Evolutionary conservation across 2,113 vertebrate genomes (phyloP), one percentile per base, ranked within the genome.

Genomic region (Pachyramphus minor): DNA sequence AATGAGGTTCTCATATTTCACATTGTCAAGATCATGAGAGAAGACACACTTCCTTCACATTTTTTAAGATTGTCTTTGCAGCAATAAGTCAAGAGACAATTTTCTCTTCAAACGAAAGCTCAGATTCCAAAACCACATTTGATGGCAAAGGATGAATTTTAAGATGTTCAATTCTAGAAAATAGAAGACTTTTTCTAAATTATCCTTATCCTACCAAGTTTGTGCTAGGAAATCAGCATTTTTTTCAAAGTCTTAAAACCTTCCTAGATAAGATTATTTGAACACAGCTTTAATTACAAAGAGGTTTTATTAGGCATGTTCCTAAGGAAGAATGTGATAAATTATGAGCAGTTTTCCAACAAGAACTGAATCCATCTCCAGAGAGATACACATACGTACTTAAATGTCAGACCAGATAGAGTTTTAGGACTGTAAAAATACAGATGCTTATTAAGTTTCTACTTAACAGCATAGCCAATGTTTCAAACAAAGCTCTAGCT

Each of bases 371-470:
- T 80, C 69, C 50, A n/a, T n/a, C 39, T 90, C 45, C 35, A 76
- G 84, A 93, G 69, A 76, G 33, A 30, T 15, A 42, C 1, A 4
- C 33, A 22, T 15, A 89, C 79, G 22, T 87, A 75, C 50, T 87
- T 35, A 80, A 83, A 85, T 63, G 71, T 83, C 78, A 90, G 72
- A 60, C n/a, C 58, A 93, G 74, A 83, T 0, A 85, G 21, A 93
- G 45, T 7, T 79, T 87, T 50, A 90, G 67, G 63, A 74, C 49
- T 95, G 82, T 84, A 75, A 92, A 96, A 96, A 95, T 50, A 78
- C 20, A 50, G 72, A 86, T 81, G 31, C 35, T 87, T 92, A 87
- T 88, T 95, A 96, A 56, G 67, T 95, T 97, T 94, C 44, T 88
- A 63, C 11, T 90, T 75, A 73, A 91, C 76, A 49, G 63, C 33